Base-by-base conservation (phyloP, 1,140 invertebrate genomes). In the Drosophila busckii region DNA sequence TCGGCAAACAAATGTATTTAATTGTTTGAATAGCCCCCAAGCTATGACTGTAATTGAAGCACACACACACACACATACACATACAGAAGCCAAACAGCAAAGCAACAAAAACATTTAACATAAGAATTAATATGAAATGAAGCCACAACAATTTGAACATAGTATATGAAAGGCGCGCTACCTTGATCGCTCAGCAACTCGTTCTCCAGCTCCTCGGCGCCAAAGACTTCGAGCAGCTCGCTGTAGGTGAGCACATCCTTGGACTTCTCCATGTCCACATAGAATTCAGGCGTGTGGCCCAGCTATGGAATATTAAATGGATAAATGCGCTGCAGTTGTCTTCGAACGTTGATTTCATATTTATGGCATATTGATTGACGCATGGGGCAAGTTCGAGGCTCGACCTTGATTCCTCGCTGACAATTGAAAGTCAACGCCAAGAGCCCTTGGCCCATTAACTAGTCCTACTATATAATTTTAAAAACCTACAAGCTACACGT, bases 131-230 rank as follows among this genome's bases (percentile, higher is more conserved):
- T 8, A 32, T 46, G 12, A 12, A 41, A 41, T 25, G 7, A 22
- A 16, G 8, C 16, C 8, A 8, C 0, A 53, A 42, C n/a, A 26
- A 26, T 20, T n/a, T 25, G 12, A 32, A 41, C 26, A 25, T 2
- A 3, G 2, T 13, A 26, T 9, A 44, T 8, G 8, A 59, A 37
- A 44, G 13, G 25, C 2, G 12, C 20, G 65, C 34, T 91, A 94
- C 93, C 93, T 93, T 94, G 93, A 88, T 94, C 93, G 22, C 89
- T 90, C 31, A 94, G 88, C 90, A 93, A 92, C 54, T 93, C 89
- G 8, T 90, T 90, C 40, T 90, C 88, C 17, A 90, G 88, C 66
- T 92, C 92, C 76, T 89, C 89, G 28, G 92, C 92, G 7, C 93
- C 93, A 60, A 93, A 94, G 69, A 92, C 91, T 26, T 89, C 89